Base-by-base conservation (phyloP, 2,888 invertebrate species). In the Arrhopalites spinosus region DNA sequence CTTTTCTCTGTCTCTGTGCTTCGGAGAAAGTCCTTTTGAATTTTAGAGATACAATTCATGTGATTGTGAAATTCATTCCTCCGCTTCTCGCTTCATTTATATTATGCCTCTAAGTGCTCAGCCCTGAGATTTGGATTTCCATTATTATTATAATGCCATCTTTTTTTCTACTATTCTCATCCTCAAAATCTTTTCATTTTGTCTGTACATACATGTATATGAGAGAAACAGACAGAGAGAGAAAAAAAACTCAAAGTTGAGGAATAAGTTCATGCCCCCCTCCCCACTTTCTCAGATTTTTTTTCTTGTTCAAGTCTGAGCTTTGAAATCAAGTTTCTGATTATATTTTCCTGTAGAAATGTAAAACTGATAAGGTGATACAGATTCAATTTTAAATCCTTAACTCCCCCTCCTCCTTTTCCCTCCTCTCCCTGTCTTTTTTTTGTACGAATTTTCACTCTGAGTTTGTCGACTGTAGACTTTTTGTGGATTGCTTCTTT, bases 381-480 rank as follows among this genome's bases (percentile, higher is more conserved):
- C 47, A 47, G 53, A 69, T 69, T 53, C 69, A 69, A 69, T 69
- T 69, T n/a, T 69, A 30, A 68, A 69, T 69, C 53, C 50, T 53
- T 47, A 20, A 53, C 50, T 69, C 53, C 8, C 43, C 43, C 53
- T 15, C 53, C 53, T 59, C 59, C 17, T 27, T 13, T 27, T 23
- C 15, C 53, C 17, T 53, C 53, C 53, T 53, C 23, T 53, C 23
- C 15, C 8, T 15, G 5, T 53, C 3, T 53, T 53, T 53, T 15
- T 5, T 8, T 53, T 2, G 11, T 20, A 23, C n/a, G 25, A 25
- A 23, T 27, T 59, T 59, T 59, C 59, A 59, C 59, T 8, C 27
- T 20, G 66, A 43, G n/a, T 53, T 13, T 20, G 47, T 45, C 45
- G 68, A 50, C 68, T 66, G n/a, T n/a, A n/a, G n/a, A n/a, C n/a